Evolutionary conservation across 2,797 vertebrate genomes (phyloP).

Genomic region (Poeciliopsis paucimaculata): DNA sequence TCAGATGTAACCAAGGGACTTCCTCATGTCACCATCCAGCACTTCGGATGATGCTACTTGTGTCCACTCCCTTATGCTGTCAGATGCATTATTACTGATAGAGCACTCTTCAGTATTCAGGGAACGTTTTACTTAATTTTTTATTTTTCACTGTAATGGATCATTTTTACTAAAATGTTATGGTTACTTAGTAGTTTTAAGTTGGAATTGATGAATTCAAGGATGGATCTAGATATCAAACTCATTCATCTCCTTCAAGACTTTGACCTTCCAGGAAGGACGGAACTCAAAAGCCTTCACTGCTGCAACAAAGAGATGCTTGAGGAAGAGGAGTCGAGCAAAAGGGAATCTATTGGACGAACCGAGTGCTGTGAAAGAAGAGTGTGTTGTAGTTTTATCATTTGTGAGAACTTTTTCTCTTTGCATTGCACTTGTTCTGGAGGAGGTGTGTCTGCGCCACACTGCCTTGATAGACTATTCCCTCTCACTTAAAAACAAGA

Average conservation of each 20-base stretch:
- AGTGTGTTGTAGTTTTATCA: conserved; percentile 71
- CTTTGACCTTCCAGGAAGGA: conserved; percentile 45
- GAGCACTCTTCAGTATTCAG: conserved; percentile 75
- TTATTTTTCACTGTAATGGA: conserved; percentile 64
- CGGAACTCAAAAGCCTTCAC: conserved; percentile 49
- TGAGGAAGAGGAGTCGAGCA: conserved; percentile 65
- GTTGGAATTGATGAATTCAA: conserved; percentile 23
- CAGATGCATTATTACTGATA: conserved; percentile 55
- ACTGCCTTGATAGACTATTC: conserved; percentile 70
- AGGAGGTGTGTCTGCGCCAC: conserved; percentile 71
- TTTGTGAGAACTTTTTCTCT: conserved; percentile 68
- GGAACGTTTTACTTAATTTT: conserved; percentile 56
- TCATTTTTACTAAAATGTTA: conserved; percentile 33
- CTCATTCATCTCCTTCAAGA: conserved; percentile 48
- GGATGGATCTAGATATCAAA: conserved; percentile 33
- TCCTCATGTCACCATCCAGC: conserved; percentile 49
- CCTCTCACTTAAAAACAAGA: conserved; percentile 66
- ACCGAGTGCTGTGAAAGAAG: conserved; percentile 69
- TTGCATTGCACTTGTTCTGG: conserved; percentile 78
- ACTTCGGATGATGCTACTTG: conserved; percentile 54
- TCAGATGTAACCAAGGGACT: conserved; percentile 66
- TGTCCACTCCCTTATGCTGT: conserved; percentile 57
- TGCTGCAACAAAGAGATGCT: conserved; percentile 44
- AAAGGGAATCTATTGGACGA: conserved; percentile 68
- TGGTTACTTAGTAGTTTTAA: conserved; percentile 30